These are phyloP conservation scores for Odontomyia ornata DNA, from an alignment of 2,888 invertebrate genomes.

Conservation along the genomic window DNA sequence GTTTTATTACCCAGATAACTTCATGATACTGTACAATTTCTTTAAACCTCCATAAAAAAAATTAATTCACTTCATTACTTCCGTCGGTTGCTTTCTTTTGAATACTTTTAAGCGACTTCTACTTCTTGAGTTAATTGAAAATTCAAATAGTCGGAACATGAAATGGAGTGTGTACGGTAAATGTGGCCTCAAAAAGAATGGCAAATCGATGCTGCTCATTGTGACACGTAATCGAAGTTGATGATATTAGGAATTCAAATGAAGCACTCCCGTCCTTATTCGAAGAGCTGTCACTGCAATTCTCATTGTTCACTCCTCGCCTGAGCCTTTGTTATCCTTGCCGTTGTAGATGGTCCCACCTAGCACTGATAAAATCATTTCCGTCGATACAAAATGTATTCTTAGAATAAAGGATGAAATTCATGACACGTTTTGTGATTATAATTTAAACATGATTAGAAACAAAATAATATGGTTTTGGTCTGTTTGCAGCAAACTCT, in stretches of 20 bases:
- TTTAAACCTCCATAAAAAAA: not conserved
- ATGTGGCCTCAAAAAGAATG: not conserved
- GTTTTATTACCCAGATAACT: not conserved
- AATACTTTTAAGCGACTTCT: not conserved
- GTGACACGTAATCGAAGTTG: constrained; percentile 38
- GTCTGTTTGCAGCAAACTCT: not conserved
- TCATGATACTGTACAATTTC: not conserved
- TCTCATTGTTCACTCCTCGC: not conserved
- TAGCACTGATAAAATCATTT: not conserved
- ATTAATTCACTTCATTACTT: too few relatives aligned
- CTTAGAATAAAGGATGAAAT: not conserved
- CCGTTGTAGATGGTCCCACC: not conserved
- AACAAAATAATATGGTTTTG: not conserved
- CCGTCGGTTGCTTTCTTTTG: too few relatives aligned
- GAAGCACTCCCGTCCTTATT: constrained; percentile 3
- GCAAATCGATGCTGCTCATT: not conserved
- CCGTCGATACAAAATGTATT: not conserved
- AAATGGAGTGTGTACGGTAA: constrained; percentile 22
- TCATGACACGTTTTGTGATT: constrained; percentile 41
- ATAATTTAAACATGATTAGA: constrained; percentile 42
- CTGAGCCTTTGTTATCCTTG: not conserved
- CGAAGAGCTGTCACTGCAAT: not conserved
- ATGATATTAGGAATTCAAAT: constrained; percentile 16
- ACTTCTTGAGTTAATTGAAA: constrained; percentile 22
- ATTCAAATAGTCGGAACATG: constrained; percentile 13